Base-by-base conservation (phyloP, 2,888 invertebrate genomes). In the Mycogona germanica region DNA sequence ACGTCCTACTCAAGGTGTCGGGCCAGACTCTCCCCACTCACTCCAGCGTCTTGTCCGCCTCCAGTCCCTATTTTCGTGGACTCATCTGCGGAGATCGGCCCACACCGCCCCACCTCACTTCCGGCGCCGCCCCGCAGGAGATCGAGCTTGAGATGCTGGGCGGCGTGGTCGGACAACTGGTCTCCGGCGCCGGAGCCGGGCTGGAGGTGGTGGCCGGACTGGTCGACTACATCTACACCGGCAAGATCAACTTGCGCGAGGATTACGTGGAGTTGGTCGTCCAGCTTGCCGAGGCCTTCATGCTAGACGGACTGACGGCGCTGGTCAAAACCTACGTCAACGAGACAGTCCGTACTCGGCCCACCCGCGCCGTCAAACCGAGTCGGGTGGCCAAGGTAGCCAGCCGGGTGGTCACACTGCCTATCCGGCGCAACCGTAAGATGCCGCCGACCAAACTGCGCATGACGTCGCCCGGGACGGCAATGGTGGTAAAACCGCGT, bases 1-100 rank as follows among this genome's bases (percentile, higher is more conserved):
- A 42, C 23, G 23, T 42, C 17, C 4, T 19, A n/a, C 44, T 42
- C 4, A 42, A 9, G 23, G 44, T 42, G 3, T 19, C 44, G 2
- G 44, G 44, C 3, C 2, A 9, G 4, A n/a, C 14, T 3, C 23
- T 42, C 4, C 3, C 44, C 17, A 25, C 44, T 42, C 44, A 42
- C 23, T 42, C 44, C 2, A 21, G 4, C 44, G 12, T 42, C 19
- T 42, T 42, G 44, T n/a, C 44, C 4, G 44, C 44, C 17, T 21
- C 21, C 44, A 42, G 44, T 7, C 44, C 44, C 19, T 42, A 19
- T 42, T 42, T 42, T 25, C 44, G 23, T 19, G 23, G 44, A n/a
- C 21, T 42, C 3, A n/a, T 42, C 6, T n/a, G 19, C 21, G 14
- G 44, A 4, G 14, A 21, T n/a, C 14, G 4, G 4, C 44, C 17